A percentile compares a stretch with the other conserved stretches of the same genome.
Conservation (phyloP, 2,113 vertebrate species). For the Glaucomys volans region DNA sequence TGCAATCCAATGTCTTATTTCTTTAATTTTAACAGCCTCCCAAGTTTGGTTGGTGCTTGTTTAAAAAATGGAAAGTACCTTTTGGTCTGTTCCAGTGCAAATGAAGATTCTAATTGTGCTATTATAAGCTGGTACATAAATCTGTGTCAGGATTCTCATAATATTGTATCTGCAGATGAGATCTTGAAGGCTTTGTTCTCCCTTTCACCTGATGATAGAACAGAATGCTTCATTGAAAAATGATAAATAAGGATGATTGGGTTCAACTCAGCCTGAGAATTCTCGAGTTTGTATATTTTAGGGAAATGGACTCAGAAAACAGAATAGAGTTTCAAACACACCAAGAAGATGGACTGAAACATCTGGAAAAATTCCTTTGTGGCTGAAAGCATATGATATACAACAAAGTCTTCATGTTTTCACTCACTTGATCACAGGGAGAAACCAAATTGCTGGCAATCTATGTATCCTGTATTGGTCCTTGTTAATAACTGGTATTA, state of each 20-base stretch:
- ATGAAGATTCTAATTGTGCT: slow-evolving; percentile 68
- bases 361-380: slow-evolving; percentile 64
- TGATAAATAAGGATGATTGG: slow-evolving; percentile 13
- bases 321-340: slow-evolving; percentile 17
- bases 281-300: slow-evolving; percentile 57
- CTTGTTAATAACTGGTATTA: slow-evolving; percentile 52
- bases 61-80: slow-evolving; percentile 70
- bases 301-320: slow-evolving; percentile 24
- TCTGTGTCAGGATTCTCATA: slow-evolving; percentile 69
- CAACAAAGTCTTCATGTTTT: slow-evolving; percentile 53
- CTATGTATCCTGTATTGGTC: background rate
- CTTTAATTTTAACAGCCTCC: slow-evolving; percentile 1
- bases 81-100: background rate
- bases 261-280: slow-evolving; percentile 17
- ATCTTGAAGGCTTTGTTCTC: slow-evolving; percentile 37
- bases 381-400: background rate
- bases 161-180: slow-evolving; percentile 65
- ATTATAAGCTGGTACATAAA: slow-evolving; percentile 56
- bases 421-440: background rate
- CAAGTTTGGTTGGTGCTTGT: slow-evolving; percentile 47
- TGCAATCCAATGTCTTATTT: background rate
- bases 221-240: slow-evolving; percentile 54
- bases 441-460: background rate
- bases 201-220: slow-evolving; percentile 43
- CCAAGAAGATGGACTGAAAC: slow-evolving; percentile 2